Percentiles rank a stretch among this genome's conserved stretches.
Conservation (phyloP, 2,797 vertebrate species). For the Gymnothorax javanicus region DNA sequence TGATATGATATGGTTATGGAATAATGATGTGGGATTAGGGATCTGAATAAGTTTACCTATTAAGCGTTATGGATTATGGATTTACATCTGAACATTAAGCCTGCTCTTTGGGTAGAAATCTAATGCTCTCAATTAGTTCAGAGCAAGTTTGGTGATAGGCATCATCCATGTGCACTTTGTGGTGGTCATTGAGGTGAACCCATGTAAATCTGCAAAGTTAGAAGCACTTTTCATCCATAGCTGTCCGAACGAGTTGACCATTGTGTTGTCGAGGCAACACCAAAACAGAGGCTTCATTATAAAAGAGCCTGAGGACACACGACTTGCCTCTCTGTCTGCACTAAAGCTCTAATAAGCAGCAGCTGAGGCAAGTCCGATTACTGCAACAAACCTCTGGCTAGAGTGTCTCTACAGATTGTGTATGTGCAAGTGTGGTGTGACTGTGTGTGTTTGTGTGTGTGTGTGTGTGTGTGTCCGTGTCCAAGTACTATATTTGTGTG, state of each 20-base stretch:
- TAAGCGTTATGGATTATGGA: not conserved
- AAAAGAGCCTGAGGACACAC: not conserved
- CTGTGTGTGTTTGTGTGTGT: not conserved
- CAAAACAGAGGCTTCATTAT: conserved; percentile 14
- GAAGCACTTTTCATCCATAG: not conserved
- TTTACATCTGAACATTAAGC: not conserved
- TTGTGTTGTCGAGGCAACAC: conserved; percentile 6
- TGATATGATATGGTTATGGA: not conserved
- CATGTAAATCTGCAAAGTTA: not conserved
- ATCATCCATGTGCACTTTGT: not conserved
- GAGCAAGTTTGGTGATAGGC: not conserved
- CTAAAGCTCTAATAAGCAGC: conserved; percentile 6
- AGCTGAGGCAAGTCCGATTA: conserved; percentile 10
- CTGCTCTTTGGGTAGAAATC: not conserved
- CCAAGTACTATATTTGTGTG: not conserved
- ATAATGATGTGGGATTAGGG: not conserved
- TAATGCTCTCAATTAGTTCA: not conserved
- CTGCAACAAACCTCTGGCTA: not conserved
- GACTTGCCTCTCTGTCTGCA: not conserved
- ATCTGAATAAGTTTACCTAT: not conserved
- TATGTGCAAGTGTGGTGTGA: not conserved
- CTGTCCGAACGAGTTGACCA: not conserved
- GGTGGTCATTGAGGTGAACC: not conserved
- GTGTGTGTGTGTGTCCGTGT: conserved; percentile 46
- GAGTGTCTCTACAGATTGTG: not conserved